Base-by-base conservation (phyloP, 2,797 vertebrate species). In the Karalla daura region DNA sequence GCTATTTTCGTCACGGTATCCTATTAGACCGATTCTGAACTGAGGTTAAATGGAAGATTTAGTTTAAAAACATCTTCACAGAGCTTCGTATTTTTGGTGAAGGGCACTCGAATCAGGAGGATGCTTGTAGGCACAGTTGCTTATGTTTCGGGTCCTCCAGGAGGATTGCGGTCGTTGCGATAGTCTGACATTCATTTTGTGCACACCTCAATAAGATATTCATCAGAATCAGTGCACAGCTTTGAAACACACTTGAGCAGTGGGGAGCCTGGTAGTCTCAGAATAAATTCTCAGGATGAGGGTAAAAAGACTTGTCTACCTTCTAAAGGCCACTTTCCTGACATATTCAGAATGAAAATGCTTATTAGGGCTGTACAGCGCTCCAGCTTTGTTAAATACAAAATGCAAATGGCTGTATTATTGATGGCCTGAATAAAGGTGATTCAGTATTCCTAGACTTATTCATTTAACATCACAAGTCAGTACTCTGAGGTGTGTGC, bases 391-490 rank as follows among this genome's bases (percentile, higher is more conserved):
- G 21, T 70, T 53, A 36, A 37, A 55, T 69, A 44, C 35, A 35
- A 78, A 73, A 66, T 58, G 23, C 44, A 60, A 67, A 67, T 54
- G 43, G 39, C 14, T 66, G 23, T 51, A 76, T 74, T 64, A 80
- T 72, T 72, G 11, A 76, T 52, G 49, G 13, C 59, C 50, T 71
- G 44, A 64, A 70, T 54, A 47, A 63, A 72, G 55, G 45, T 60
- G 14, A 74, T 74, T 65, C 32, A 45, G 17, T 77, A 40, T 70
- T 66, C 65, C 30, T 76, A 21, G 20, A 49, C 36, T 27, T 70
- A 71, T 78, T 76, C 51, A 78, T 64, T 74, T 79, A 43, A 33
- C 46, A 69, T 67, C 55, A 54, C 46, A 45, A 63, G 49, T 52
- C 63, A 51, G 44, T 30, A 32, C 56, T 65, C 45, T 63, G 33